Evolutionary conservation across 2,888 invertebrate species (phyloP).

Genomic region (Mimumesa dahlbomi): DNA sequence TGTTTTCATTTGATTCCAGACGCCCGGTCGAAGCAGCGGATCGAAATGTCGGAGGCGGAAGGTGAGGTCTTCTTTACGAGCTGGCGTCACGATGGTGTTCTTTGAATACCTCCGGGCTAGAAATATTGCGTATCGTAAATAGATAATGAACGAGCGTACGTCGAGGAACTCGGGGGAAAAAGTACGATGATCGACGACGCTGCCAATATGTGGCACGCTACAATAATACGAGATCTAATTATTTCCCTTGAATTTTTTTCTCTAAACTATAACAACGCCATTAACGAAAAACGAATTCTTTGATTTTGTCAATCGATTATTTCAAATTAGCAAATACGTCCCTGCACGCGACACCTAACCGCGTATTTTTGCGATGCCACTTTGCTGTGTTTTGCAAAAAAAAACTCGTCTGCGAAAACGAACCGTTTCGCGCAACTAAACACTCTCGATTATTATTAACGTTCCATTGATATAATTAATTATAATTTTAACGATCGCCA

Average conservation of each 20-base stretch:
- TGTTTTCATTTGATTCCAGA: slow-evolving; percentile 60
- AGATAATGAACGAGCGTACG: slow-evolving; percentile 52
- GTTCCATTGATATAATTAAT: too few species aligned
- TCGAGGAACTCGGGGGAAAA: slow-evolving; percentile 49
- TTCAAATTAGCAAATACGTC: too few species aligned
- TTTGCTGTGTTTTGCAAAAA: too few species aligned
- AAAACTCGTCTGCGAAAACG: too few species aligned
- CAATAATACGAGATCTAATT: neutral
- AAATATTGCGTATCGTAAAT: slow-evolving; percentile 56
- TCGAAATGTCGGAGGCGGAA: slow-evolving; percentile 76
- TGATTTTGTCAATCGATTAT: too few species aligned
- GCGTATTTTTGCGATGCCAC: too few species aligned
- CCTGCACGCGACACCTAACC: too few species aligned
- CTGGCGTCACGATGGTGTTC: slow-evolving; percentile 50
- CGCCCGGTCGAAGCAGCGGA: slow-evolving; percentile 62
- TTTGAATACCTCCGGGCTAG: slow-evolving; percentile 52
- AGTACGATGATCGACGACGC: slow-evolving; percentile 39
- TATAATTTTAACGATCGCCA: too few species aligned
- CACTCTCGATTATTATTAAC: too few species aligned
- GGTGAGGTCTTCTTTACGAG: slow-evolving; percentile 69
- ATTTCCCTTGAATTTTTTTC: too few species aligned
- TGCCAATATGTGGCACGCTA: neutral
- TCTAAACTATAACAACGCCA: neutral
- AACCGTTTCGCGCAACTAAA: too few species aligned
- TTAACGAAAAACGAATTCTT: too few species aligned